Evolutionary conservation across 1,140 invertebrate species (phyloP).

Genomic region (Diuraphis noxia): DNA sequence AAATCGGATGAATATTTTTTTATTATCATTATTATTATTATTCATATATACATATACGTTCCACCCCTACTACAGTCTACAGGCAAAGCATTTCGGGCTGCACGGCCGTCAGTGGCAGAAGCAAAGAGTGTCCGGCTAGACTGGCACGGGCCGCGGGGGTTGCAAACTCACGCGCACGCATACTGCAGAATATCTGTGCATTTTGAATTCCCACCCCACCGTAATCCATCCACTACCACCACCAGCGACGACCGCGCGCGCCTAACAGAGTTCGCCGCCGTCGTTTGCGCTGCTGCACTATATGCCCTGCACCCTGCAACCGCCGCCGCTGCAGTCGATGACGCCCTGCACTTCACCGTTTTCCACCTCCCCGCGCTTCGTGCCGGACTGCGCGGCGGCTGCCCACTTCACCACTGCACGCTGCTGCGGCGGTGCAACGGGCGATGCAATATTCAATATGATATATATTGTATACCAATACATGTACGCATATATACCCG

Average conservation of each 20-base stretch:
- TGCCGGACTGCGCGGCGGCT: neutral
- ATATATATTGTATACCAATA: neutral
- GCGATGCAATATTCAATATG: constrained; percentile 2
- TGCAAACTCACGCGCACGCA: neutral
- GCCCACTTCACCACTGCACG: neutral
- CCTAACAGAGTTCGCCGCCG: neutral
- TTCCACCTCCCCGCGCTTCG: neutral
- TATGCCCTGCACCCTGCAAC: neutral
- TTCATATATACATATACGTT: neutral
- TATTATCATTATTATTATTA: neutral
- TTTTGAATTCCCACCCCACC: neutral
- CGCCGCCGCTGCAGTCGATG: neutral
- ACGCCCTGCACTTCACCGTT: neutral
- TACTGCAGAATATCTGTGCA: neutral
- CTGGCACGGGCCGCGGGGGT: constrained; percentile 25
- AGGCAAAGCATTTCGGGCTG: neutral
- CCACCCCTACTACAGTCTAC: neutral
- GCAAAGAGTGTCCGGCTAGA: constrained; percentile 36
- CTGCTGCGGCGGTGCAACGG: neutral
- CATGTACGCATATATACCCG: neutral
- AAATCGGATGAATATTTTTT: neutral
- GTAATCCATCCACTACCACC: neutral
- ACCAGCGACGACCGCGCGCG: neutral
- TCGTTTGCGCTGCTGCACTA: neutral
- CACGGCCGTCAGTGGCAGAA: neutral